Evolutionary conservation across 2,888 invertebrate species (phyloP), one percentile per base, ranked within the genome.

Genomic region (Frankliniella intonsa): DNA sequence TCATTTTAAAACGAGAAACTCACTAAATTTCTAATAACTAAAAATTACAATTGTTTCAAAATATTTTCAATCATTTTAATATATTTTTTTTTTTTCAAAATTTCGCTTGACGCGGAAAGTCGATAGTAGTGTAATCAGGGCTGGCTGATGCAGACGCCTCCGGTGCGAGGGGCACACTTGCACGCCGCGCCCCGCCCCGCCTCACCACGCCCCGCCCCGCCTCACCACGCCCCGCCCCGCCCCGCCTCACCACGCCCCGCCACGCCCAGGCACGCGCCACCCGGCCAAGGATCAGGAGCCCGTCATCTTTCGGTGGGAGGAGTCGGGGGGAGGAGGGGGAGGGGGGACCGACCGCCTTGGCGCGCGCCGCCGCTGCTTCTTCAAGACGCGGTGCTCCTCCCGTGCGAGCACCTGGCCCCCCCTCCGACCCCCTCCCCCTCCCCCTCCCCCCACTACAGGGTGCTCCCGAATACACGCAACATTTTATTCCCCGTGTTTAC

Each of bases 391-490:
- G 69, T 76, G 22, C 69, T 76, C 69, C 55, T 55, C 55, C 55
- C n/a, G 7, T n/a, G 12, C 69, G 22, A 9, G 69, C 69, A 76
- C 69, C 69, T 76, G 69, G 69, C 69, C 69, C 69, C 25, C 69
- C 69, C 25, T 22, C 17, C 14, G 55, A 19, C 11, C 55, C 12
- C 11, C 55, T 5, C 55, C 17, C 38, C 69, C 69, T 1, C 25
- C 69, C 25, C 69, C 69, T 25, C 69, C 25, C 69, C 9, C 69
- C n/a, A 22, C 65, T 11, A 69, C 69, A 76, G 69, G 69, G 69
- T 76, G 69, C 69, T 76, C 69, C 69, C 69, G n/a, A 76, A 76
- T 76, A 12, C 69, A 76, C 69, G 69, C 69, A 76, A 76, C 69
- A 76, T 55, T 12, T 55, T 76, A 9, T 76, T 76, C 69, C 69